A percentile compares a stretch with the other conserved stretches of the same genome.
phyloP scores from a whole-genome alignment of 2,113 vertebrate genomes.

The Meles meles region DNA sequence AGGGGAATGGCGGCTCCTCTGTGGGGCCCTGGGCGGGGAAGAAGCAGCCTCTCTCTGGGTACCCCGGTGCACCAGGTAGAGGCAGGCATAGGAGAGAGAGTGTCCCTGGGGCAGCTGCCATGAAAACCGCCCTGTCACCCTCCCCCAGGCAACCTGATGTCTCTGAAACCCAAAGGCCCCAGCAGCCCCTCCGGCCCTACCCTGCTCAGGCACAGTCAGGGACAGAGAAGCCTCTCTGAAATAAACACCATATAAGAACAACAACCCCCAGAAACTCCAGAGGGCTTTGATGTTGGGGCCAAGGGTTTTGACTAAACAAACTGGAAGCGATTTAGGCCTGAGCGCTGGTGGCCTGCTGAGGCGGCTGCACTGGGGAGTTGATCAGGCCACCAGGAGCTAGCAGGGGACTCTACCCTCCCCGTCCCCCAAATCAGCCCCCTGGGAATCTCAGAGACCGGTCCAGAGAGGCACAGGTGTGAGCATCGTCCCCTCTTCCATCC shows the following conservation, averaged over 20 bases:
- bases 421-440: not conserved
- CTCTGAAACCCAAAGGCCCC: not conserved
- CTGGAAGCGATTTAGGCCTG: conserved; percentile 69
- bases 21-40: not conserved
- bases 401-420: not conserved
- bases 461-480: not conserved
- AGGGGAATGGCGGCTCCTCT: not conserved
- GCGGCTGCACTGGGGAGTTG: not conserved
- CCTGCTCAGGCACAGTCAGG: not conserved
- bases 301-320: conserved; percentile 74
- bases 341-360: conserved; percentile 12
- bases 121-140: not conserved
- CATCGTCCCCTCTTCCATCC: not conserved
- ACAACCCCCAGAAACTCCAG: conserved; percentile 67
- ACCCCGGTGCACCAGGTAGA: not conserved
- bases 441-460: not conserved
- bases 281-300: conserved; percentile 72
- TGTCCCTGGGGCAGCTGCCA: not conserved
- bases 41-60: not conserved
- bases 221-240: conserved; percentile 65
- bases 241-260: conserved; percentile 67
- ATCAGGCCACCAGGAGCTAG: conserved; percentile 25
- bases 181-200: not conserved
- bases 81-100: not conserved
- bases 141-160: not conserved